Percentiles rank a stretch among this genome's conserved stretches.
Evolutionary conservation across 1,140 invertebrate genomes (phyloP).

Genomic region (Panulirus ornatus): DNA sequence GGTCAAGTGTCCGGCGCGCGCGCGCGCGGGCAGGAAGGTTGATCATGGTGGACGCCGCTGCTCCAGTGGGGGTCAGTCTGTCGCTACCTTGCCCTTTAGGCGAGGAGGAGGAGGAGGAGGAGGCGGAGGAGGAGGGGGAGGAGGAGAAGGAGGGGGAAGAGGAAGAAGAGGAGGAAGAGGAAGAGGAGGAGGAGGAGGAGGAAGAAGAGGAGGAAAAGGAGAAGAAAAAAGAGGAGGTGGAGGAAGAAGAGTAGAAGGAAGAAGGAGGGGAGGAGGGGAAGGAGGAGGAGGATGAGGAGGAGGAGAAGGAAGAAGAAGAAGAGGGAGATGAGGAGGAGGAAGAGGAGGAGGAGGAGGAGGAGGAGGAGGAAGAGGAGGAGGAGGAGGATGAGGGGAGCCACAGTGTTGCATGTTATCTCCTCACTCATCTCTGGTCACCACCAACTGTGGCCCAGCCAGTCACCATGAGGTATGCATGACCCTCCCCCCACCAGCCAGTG

Average conservation of each 20-base stretch:
- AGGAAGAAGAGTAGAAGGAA: background rate
- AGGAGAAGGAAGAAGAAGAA: too few species aligned
- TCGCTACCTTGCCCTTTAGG: too few species aligned
- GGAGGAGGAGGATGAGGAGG: background rate
- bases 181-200: background rate
- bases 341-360: background rate
- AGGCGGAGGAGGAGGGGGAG: background rate
- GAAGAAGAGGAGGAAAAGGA: background rate
- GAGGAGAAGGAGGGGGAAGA: background rate
- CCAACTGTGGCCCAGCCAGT: too few species aligned
- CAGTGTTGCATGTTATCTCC: too few species aligned
- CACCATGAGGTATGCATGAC: too few species aligned
- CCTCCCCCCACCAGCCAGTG: too few species aligned
- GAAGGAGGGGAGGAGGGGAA: background rate
- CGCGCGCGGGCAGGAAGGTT: too few species aligned
- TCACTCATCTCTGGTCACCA: too few species aligned
- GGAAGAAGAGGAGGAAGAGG: background rate
- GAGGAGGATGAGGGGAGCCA: background rate
- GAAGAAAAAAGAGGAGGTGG: too few species aligned
- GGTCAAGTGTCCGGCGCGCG: too few species aligned
- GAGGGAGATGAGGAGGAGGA: background rate
- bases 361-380: background rate
- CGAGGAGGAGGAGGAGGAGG: background rate
- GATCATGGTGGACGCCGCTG: too few species aligned
- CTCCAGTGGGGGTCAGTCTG: too few species aligned